Percentiles rank a stretch among this genome's conserved stretches.
Evolutionary conservation across 2,888 invertebrate species (phyloP).

Genomic region (Choristoneura rosaceana): DNA sequence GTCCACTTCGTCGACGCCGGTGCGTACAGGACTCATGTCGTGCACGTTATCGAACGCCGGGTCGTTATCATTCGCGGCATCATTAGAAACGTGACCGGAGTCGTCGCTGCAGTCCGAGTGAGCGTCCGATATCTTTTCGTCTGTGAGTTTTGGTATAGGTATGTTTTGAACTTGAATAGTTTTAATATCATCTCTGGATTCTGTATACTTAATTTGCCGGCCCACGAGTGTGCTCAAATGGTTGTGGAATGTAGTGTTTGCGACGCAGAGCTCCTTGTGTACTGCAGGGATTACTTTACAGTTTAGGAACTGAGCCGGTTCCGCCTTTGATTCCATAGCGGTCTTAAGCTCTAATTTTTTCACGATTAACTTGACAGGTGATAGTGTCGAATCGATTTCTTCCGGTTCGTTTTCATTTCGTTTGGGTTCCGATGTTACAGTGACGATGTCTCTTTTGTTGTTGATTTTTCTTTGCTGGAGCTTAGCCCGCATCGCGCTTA

Average conservation of each 20-base stretch:
- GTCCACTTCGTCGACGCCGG: constrained; percentile 70
- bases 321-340: constrained; percentile 75
- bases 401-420: constrained; percentile 69
- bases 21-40: constrained; percentile 62
- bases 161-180: constrained; percentile 70
- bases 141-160: constrained; percentile 67
- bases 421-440: constrained; percentile 63
- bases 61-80: constrained; percentile 90
- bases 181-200: constrained; percentile 75
- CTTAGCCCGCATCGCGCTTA: constrained; percentile 80
- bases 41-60: constrained; percentile 69
- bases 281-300: constrained; percentile 81
- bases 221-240: constrained; percentile 83
- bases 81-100: constrained; percentile 93
- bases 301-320: constrained; percentile 70
- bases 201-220: constrained; percentile 78
- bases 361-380: constrained; percentile 81
- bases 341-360: constrained; percentile 81
- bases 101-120: constrained; percentile 91
- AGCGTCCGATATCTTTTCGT: constrained; percentile 85
- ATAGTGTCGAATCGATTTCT: constrained; percentile 71
- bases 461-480: constrained; percentile 78
- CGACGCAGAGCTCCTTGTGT: constrained; percentile 79
- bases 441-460: constrained; percentile 74
- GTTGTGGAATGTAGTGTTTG: constrained; percentile 80